Evolutionary conservation across 1,140 invertebrate genomes (phyloP), one percentile per base, ranked within the genome.

Genomic region (Drosophila seguyi): DNA sequence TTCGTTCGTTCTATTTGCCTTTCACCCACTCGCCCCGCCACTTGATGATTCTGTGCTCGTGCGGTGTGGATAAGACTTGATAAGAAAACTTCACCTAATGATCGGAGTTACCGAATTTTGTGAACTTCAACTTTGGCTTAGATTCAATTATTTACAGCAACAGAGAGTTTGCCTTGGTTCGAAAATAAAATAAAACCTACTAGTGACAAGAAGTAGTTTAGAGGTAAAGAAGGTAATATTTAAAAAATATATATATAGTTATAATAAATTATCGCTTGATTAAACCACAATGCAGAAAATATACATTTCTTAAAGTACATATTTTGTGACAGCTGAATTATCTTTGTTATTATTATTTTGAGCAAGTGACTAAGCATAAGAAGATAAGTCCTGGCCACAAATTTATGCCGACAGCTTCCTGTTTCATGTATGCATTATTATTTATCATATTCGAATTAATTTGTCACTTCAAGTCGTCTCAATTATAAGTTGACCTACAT

Each of bases 71-170:
- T 72, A 73, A 72, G 69, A 73, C 69, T 73, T 73, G 69, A 73
- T 73, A 73, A 73, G 69, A 72, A 73, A 73, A 73, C 66, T 73
- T 73, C 67, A 72, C 67, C 69, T 73, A 73, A 73, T 73, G 69
- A 73, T 73, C 67, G 66, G 68, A 72, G 68, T 72, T 72, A 71
- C 14, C 53, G 16, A 59, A 71, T 72, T 44, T 11, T 27, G 29
- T 45, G 31, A 69, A 69, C 66, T 69, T 58, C 27, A 38, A 72
- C 67, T 57, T 72, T 57, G 45, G 36, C 29, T 55, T 22, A 36
- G n/a, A 50, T 59, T 73, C 67, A 73, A 73, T 73, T 73, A 59
- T 58, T 67, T 45, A 50, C 61, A 36, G 55, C 34, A 60, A n/a
- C 42, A 20, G 18, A 27, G n/a, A 10, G 47, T 60, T 29, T 59